phyloP scores from a whole-genome alignment of 92 coral and sea anemone species.

The Heteractis magnifica region DNA sequence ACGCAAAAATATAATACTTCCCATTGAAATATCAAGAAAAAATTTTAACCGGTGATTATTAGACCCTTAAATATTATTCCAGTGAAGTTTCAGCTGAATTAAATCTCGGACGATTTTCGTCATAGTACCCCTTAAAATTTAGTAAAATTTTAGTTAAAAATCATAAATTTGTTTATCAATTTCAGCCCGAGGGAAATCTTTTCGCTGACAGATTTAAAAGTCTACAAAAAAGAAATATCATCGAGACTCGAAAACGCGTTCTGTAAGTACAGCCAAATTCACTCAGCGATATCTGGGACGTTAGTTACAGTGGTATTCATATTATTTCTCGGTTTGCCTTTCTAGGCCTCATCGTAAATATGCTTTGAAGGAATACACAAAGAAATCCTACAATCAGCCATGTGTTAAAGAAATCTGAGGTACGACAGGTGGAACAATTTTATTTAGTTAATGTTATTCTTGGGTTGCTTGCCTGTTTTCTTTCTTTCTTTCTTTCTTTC shows the following conservation, averaged over 20 bases:
- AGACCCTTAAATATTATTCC: too few species aligned
- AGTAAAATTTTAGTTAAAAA: neutral
- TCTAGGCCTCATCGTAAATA: slow-evolving; percentile 83
- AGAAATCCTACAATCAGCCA: slow-evolving; percentile 66
- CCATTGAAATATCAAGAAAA: too few species aligned
- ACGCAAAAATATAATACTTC: too few species aligned
- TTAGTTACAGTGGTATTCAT: neutral
- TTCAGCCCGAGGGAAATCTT: slow-evolving; percentile 90
- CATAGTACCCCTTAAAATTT: too few species aligned
- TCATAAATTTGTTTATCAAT: neutral
- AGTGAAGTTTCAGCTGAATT: too few species aligned
- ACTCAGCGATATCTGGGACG: neutral
- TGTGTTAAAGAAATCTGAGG: slow-evolving; percentile 71
- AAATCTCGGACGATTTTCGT: too few species aligned
- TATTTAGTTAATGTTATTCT: too few species aligned
- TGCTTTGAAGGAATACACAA: slow-evolving; percentile 73
- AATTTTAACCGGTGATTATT: too few species aligned
- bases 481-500: neutral
- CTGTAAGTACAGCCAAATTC: slow-evolving; percentile 58
- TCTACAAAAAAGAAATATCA: slow-evolving; percentile 85
- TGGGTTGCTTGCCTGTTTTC: neutral
- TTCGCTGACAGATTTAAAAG: slow-evolving; percentile 88
- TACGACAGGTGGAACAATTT: neutral
- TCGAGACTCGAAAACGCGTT: slow-evolving; percentile 80
- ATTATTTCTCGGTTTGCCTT: neutral